A percentile compares a stretch with the other conserved stretches of the same genome.
phyloP scores from a whole-genome alignment of 2,797 vertebrate genomes.

The Microtus obscurus region DNA sequence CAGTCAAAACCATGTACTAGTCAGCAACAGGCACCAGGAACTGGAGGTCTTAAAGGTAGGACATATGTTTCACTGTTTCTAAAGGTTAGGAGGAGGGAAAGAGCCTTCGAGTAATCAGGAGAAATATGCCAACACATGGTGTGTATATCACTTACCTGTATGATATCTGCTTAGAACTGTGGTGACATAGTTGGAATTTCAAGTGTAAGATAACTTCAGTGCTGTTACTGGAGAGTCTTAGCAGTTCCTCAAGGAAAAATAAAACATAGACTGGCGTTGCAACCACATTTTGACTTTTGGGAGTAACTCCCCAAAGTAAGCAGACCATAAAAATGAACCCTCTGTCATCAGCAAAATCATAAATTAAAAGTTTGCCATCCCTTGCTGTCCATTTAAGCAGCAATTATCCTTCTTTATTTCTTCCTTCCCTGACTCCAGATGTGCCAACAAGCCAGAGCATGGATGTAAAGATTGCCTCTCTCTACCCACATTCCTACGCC shows the following conservation, averaged over 20 bases:
- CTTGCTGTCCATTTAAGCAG: background rate
- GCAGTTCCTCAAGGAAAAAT: background rate
- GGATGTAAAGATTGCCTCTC: background rate
- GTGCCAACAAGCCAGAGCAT: too few species aligned
- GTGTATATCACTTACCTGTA: background rate
- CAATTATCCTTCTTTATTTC: background rate
- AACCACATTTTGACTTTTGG: slow-evolving; percentile 2
- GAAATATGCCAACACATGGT: background rate
- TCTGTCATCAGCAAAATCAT: background rate
- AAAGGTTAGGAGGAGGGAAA: background rate
- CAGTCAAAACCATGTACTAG: too few species aligned
- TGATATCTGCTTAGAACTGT: background rate
- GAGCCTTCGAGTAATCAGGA: background rate
- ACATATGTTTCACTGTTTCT: background rate
- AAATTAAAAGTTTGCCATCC: slow-evolving; percentile 14
- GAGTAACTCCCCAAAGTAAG: background rate
- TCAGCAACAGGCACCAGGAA: background rate
- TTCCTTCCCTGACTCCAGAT: background rate
- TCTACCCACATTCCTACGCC: background rate
- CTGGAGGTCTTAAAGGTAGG: background rate
- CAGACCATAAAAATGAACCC: background rate
- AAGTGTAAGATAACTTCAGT: background rate
- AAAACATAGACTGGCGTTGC: background rate
- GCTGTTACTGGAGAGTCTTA: background rate
- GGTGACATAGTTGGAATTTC: background rate